These are phyloP conservation scores for Natator depressus DNA, from an alignment of 2,113 vertebrate genomes.

Conservation along the genomic window DNA sequence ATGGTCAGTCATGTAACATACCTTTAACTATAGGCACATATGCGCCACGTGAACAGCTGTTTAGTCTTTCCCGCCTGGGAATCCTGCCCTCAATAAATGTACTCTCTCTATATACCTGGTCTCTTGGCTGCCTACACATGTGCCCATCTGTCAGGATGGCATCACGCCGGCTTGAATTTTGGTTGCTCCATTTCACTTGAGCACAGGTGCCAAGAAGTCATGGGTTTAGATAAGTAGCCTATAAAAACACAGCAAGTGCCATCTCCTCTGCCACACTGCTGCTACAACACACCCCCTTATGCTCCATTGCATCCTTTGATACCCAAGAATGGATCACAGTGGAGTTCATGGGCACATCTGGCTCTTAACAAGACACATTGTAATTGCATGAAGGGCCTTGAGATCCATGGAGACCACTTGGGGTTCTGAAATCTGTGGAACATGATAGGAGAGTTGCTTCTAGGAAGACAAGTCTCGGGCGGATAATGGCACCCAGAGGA, in stretches of 20 bases:
- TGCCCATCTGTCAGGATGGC: neutral
- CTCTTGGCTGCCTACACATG: accelerated
- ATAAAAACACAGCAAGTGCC: neutral
- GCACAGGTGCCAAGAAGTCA: conserved; percentile 17
- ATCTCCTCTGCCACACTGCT: neutral
- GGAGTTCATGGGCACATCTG: accelerated
- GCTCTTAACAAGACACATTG: neutral
- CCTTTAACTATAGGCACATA: neutral
- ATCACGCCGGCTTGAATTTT: neutral
- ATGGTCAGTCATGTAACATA: neutral
- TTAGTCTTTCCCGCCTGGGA: accelerated
- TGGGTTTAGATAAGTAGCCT: conserved; percentile 8
- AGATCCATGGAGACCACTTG: neutral
- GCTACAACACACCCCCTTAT: accelerated
- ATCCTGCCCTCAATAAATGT: neutral
- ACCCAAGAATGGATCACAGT: accelerated
- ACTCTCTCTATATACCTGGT: neutral
- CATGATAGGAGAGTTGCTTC: neutral
- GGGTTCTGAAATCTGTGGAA: neutral
- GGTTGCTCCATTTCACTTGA: conserved; percentile 30
- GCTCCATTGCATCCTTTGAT: neutral
- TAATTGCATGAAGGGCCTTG: neutral
- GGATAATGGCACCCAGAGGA: neutral
- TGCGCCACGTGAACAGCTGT: accelerated
- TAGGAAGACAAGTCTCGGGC: neutral